phyloP scores from a whole-genome alignment of 2,888 invertebrate genomes.

The Apocheima hispidaria region DNA sequence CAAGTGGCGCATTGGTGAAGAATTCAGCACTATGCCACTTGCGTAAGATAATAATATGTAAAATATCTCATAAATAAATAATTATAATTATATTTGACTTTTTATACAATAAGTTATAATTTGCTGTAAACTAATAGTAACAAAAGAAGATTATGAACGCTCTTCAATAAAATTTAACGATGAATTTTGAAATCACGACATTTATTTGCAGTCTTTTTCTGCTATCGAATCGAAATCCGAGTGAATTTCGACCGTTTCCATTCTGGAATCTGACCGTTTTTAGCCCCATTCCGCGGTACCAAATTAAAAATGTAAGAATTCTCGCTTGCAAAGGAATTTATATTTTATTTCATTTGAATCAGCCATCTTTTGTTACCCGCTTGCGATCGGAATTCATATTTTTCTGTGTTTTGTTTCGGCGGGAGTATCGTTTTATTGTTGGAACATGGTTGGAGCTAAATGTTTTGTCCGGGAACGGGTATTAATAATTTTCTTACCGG shows the following conservation, averaged over 20 bases:
- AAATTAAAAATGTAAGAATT: slow-evolving; percentile 86
- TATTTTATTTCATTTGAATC: slow-evolving; percentile 86
- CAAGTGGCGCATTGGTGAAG: too few species aligned
- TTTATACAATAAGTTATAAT: too few species aligned
- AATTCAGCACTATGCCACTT: too few species aligned
- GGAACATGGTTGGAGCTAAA: slow-evolving; percentile 78
- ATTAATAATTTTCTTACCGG: slow-evolving; percentile 83
- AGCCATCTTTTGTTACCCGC: slow-evolving; percentile 84
- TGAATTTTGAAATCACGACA: neutral
- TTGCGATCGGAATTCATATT: slow-evolving; percentile 85
- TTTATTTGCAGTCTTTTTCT: slow-evolving; percentile 11
- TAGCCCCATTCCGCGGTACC: slow-evolving; percentile 76
- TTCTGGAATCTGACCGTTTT: slow-evolving; percentile 80
- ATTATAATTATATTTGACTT: too few species aligned
- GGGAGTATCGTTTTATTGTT: slow-evolving; percentile 83
- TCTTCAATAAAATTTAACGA: too few species aligned
- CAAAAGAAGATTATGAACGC: too few species aligned
- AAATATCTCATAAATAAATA: too few species aligned
- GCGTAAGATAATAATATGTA: too few species aligned
- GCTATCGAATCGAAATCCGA: slow-evolving; percentile 15
- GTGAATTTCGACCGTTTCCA: slow-evolving; percentile 63
- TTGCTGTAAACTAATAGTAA: too few species aligned
- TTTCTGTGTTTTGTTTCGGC: slow-evolving; percentile 85
- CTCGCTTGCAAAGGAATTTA: slow-evolving; percentile 84
- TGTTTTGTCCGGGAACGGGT: slow-evolving; percentile 74